Percentiles rank a stretch among this genome's conserved stretches.
Conservation (phyloP, 2,113 vertebrate genomes). For the Polyodon spathula region DNA sequence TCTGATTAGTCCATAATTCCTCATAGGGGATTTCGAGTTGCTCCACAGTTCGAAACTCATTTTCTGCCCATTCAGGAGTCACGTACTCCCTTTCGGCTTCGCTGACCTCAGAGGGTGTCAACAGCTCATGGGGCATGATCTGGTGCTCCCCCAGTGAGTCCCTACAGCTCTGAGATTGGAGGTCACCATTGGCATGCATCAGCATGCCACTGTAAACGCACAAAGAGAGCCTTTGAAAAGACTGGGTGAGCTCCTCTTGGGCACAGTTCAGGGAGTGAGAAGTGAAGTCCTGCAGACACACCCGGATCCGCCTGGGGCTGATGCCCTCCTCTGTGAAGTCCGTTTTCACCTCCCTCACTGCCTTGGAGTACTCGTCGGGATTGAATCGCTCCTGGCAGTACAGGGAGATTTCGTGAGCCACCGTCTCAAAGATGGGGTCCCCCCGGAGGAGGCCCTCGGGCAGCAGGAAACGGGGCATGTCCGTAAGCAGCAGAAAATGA, state of each 20-base stretch:
- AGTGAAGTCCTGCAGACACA: slow-evolving; percentile 60
- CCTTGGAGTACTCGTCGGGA: slow-evolving; percentile 85
- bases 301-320: slow-evolving; percentile 72
- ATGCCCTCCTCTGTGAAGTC: slow-evolving; percentile 79
- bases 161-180: slow-evolving; percentile 49
- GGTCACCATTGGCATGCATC: slow-evolving; percentile 32
- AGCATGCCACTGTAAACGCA: slow-evolving; percentile 54
- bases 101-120: slow-evolving; percentile 36
- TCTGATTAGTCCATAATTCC: slow-evolving; percentile 85
- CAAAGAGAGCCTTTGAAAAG: slow-evolving; percentile 59
- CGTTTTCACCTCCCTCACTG: slow-evolving; percentile 78
- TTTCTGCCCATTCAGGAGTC: slow-evolving; percentile 78
- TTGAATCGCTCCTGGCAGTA: slow-evolving; percentile 76
- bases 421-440: slow-evolving; percentile 72
- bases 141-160: slow-evolving; percentile 48
- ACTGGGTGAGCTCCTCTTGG: slow-evolving; percentile 56
- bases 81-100: slow-evolving; percentile 77
- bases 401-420: slow-evolving; percentile 73
- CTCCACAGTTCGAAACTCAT: slow-evolving; percentile 62
- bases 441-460: slow-evolving; percentile 71
- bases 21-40: slow-evolving; percentile 82
- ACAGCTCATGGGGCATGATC: slow-evolving; percentile 25
- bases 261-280: slow-evolving; percentile 28
- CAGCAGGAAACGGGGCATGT: slow-evolving; percentile 85
- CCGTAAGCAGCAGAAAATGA: slow-evolving; percentile 84